Conservation (phyloP, 2,888 invertebrate genomes). For the Spisula subtruncata region DNA sequence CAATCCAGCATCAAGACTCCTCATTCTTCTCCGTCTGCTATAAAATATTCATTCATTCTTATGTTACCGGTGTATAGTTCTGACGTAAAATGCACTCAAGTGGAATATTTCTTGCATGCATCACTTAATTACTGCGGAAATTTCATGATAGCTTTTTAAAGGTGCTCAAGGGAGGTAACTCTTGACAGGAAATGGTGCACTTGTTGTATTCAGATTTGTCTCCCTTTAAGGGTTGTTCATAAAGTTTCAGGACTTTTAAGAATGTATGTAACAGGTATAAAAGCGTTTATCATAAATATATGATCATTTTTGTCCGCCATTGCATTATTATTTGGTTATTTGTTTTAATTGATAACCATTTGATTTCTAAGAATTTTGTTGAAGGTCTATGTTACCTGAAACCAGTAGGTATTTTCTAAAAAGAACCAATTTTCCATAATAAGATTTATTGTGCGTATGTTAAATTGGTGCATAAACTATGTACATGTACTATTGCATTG, state of each 20-base stretch:
- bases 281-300: too few species aligned
- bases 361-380: too few species aligned
- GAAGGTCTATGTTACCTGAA: too few species aligned
- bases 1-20: not conserved
- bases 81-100: slow-evolving; percentile 8
- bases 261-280: not conserved
- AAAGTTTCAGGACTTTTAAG: not conserved
- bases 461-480: too few species aligned
- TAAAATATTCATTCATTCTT: not conserved
- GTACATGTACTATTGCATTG: too few species aligned
- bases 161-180: slow-evolving; percentile 32
- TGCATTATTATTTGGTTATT: too few species aligned
- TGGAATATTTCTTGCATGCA: slow-evolving; percentile 2
- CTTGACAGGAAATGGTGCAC: not conserved
- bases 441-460: too few species aligned
- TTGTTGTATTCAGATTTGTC: not conserved
- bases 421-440: too few species aligned
- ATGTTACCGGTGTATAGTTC: not conserved
- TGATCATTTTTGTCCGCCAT: too few species aligned
- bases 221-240: slow-evolving; percentile 47
- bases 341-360: too few species aligned
- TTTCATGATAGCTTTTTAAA: slow-evolving; percentile 10
- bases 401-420: too few species aligned
- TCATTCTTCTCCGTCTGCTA: not conserved
- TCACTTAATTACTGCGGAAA: slow-evolving; percentile 18